Evolutionary conservation across 2,888 invertebrate species (phyloP), one percentile per base, ranked within the genome.

Genomic region (Athalia cordata): DNA sequence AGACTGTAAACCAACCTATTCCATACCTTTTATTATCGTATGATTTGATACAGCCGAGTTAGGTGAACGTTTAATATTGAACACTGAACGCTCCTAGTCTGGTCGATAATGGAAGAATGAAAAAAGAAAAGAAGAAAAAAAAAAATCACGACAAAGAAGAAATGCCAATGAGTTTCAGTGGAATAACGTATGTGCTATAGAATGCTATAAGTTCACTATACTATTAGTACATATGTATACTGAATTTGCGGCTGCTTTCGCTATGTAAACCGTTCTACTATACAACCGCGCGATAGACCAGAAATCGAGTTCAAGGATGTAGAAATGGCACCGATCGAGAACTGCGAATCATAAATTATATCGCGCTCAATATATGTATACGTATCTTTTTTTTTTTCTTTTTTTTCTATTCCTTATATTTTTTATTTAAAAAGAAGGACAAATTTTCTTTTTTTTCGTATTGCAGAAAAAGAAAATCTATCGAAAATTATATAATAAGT

Each of bases 1-100:
- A 45, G 57, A 59, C 57, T 72, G 72, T 72, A 57, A 0, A 29
- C 72, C n/a, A 47, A 72, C 72, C 47, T 47, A 57, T 72, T 59
- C 59, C 47, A 29, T 29, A 29, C 29, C 29, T 29, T 29, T 29
- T 29, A 1, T 29, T 29, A 29, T 29, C 2, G 29, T 29, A 29
- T 2, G 29, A 29, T 29, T 29, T 29, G 29, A 29, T 29, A 29
- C 68, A 68, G 68, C 68, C 50, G 29, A 52, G 68, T 68, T 52
- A 68, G 29, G 11, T 68, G 55, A 68, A 68, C 67, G 2, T 29
- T 29, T 29, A 29, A 29, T 29, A 29, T 29, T 47, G 67, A 67
- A 67, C 67, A 67, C 13, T 9, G 67, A 67, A 68, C 68, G 68
- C 68, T 52, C 68, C 68, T 55, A 66, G 68, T 68, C 29, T 68